Evolutionary conservation across 2,888 invertebrate genomes (phyloP).

Genomic region (Masnerella sp.): DNA sequence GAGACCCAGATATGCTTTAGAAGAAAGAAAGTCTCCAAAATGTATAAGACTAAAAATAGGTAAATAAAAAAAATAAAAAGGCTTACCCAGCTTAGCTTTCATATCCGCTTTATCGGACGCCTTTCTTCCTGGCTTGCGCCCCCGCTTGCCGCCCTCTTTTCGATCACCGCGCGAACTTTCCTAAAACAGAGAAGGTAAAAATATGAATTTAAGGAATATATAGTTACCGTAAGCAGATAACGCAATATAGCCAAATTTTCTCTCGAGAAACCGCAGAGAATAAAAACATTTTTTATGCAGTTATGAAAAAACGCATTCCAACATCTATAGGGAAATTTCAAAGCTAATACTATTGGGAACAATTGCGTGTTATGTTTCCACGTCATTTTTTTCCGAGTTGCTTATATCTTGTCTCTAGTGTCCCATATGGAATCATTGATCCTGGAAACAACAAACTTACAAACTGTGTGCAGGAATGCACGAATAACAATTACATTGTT

Average conservation of each 20-base stretch:
- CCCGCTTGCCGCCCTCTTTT: slow-evolving; percentile 91
- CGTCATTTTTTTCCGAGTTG: slow-evolving; percentile 5
- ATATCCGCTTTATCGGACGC: slow-evolving; percentile 94
- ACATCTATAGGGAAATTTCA: slow-evolving; percentile 57
- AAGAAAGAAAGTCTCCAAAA: too few species aligned
- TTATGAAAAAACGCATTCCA: slow-evolving; percentile 44
- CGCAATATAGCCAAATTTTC: slow-evolving; percentile 30
- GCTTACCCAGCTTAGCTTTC: slow-evolving; percentile 93
- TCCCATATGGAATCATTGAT: slow-evolving; percentile 34
- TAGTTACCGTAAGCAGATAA: slow-evolving; percentile 36
- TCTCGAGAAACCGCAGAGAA: slow-evolving; percentile 21
- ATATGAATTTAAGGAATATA: slow-evolving; percentile 11
- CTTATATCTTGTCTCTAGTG: slow-evolving; percentile 32
- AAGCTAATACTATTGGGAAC: slow-evolving; percentile 50
- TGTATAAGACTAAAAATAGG: too few species aligned
- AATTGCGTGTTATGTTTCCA: slow-evolving; percentile 25
- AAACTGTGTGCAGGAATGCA: neutral
- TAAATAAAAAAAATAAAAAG: too few species aligned
- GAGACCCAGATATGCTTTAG: too few species aligned
- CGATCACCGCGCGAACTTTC: slow-evolving; percentile 81
- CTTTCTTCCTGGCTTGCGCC: slow-evolving; percentile 92
- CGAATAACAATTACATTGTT: slow-evolving; percentile 26
- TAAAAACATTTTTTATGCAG: slow-evolving; percentile 42
- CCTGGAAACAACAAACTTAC: slow-evolving; percentile 25
- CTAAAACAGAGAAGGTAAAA: slow-evolving; percentile 67